Evolutionary conservation across 2,797 vertebrate genomes (phyloP), one percentile per base, ranked within the genome.

Genomic region (Malurus leucopterus): DNA sequence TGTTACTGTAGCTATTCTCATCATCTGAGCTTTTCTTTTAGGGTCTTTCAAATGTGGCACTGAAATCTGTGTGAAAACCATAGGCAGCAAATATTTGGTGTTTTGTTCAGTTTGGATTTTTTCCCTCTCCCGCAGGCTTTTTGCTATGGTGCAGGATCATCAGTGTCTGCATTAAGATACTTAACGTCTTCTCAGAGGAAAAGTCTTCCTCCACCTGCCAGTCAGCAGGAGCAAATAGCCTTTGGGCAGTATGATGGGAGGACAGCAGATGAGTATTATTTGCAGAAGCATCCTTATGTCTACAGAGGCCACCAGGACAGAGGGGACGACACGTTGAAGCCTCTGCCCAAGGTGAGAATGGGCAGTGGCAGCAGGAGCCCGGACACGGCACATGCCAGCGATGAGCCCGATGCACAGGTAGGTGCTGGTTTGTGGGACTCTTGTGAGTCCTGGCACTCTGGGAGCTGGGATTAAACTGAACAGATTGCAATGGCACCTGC

Each of bases 91-190:
- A 5, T 61, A 30, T 10, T 24, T 26, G 27, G 13, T 13, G 3
- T 49, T 76, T n/a, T 57, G 27, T 54, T 90, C 2, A 88, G 26
- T 64, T 64, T 41, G 32, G 5, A 2, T 27, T 51, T 65, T 29
- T 51, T 34, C 20, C 6, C 49, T 27, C 46, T 51, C 27, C 32
- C 34, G 26, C 64, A 98, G 97, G 90, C 79, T 73, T 97, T 97
- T 90, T 97, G 93, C 90, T 98, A 97, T 18, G 96, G 96, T 15
- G 96, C 96, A 49, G 97, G 97, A 80, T 96, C 91, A 55, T 97
- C 97, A 8, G 62, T 97, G 71, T 65, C 79, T 27, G 5, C 84
- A 32, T 34, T 97, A 46, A 95, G 94, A 71, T 44, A 90, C 21
- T 32, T 97, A 41, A 82, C 90, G 3, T 90, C 95, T 29, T 84